Evolutionary conservation across 1,140 invertebrate species (phyloP).

Genomic region (Drosophila nebulosa): DNA sequence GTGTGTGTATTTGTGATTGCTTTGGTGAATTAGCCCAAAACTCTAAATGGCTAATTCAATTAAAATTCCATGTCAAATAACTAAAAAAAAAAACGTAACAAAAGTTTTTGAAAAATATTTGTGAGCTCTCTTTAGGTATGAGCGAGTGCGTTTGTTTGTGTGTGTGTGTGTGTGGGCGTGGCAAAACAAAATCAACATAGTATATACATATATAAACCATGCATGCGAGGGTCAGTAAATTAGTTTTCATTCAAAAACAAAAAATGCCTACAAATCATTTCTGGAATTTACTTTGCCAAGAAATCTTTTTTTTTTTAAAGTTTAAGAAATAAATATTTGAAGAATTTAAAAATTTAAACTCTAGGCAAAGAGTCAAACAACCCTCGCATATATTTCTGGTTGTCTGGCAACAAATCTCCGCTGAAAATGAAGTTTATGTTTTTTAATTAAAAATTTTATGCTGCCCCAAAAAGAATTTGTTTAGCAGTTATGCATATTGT

Average conservation of each 20-base stretch:
- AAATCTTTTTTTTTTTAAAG: too few species aligned
- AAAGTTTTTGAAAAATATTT: background rate
- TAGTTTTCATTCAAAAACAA: background rate
- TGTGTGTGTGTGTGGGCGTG: conserved; percentile 26
- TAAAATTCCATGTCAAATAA: conserved; percentile 58
- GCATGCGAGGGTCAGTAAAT: background rate
- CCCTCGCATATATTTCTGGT: background rate
- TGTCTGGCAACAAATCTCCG: conserved; percentile 11
- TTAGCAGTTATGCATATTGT: background rate
- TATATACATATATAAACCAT: background rate
- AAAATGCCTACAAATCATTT: too few species aligned
- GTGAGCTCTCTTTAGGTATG: background rate
- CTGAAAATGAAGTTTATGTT: conserved; percentile 65
- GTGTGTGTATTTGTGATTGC: background rate
- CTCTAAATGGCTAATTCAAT: conserved; percentile 73
- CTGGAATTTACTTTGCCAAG: too few species aligned
- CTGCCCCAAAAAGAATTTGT: background rate
- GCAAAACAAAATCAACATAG: conserved; percentile 37
- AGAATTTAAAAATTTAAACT: too few species aligned
- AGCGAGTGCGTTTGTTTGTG: background rate
- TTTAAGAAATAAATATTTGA: too few species aligned
- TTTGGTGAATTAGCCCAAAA: conserved; percentile 52
- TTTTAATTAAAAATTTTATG: conserved; percentile 71
- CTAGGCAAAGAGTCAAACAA: background rate
- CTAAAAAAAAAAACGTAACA: conserved; percentile 9